Evolutionary conservation across 2,888 invertebrate genomes (phyloP).

Genomic region (Glaucopsyche alexis): DNA sequence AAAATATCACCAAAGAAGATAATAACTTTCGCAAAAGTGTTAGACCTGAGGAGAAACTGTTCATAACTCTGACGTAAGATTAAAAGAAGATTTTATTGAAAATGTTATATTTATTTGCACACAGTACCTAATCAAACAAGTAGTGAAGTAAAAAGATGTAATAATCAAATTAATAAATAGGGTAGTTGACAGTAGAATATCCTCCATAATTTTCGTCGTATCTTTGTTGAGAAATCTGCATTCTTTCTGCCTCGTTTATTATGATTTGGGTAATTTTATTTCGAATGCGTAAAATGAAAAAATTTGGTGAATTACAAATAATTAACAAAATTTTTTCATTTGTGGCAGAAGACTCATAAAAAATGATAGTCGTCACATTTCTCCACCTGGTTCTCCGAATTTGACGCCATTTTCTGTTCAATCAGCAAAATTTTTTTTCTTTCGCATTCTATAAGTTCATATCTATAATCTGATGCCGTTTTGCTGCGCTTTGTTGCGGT

Average conservation of each 20-base stretch:
- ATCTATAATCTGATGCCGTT: constrained; percentile 40
- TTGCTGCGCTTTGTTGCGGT: constrained; percentile 39
- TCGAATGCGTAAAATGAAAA: constrained; percentile 27
- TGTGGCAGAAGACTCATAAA: constrained; percentile 13
- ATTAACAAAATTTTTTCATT: constrained; percentile 33
- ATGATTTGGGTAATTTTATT: constrained; percentile 31
- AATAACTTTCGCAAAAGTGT: constrained; percentile 41
- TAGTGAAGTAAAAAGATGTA: constrained; percentile 32
- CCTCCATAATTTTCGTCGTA: constrained; percentile 40
- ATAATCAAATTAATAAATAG: constrained; percentile 38
- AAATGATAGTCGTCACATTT: constrained; percentile 40
- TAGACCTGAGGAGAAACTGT: constrained; percentile 41
- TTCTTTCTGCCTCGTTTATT: constrained; percentile 41
- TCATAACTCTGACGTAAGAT: constrained; percentile 41
- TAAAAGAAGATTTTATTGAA: constrained; percentile 38
- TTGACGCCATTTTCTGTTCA: constrained; percentile 41
- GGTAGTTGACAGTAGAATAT: constrained; percentile 40
- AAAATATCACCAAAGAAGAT: constrained; percentile 40
- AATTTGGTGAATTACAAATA: too few species aligned
- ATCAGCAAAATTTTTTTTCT: constrained; percentile 40
- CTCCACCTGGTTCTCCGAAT: constrained; percentile 32
- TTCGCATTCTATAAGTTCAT: constrained; percentile 39
- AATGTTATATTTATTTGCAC: constrained; percentile 36
- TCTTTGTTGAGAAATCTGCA: constrained; percentile 37
- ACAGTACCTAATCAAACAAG: too few species aligned